Base-by-base conservation (phyloP, 30 jellyfish, hydroid and myxozoan genomes). In the Pseudorhiza aurosa region DNA sequence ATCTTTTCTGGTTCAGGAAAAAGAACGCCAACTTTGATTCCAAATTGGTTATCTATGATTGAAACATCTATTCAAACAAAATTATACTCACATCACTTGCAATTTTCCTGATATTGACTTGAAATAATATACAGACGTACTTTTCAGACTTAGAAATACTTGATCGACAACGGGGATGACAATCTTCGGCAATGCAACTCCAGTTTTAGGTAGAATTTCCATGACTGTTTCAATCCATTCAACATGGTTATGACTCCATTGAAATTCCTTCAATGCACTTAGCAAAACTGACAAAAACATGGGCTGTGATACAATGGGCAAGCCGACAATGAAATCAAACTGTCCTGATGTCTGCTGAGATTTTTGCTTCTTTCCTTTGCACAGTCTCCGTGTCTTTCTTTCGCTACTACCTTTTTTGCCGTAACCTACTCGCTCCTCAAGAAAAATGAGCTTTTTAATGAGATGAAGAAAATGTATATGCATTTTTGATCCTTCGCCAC, bases 81-180 rank as follows among this genome's bases (percentile, higher is more conserved):
- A n/a, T n/a, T n/a, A n/a, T n/a, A n/a, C n/a, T n/a, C n/a, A n/a
- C 89, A 65, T 60, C 11, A 22, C 25, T n/a, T 59, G 74, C 42
- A 46, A 37, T n/a, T 68, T 67, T 27, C 77, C 84, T 10, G 70
- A n/a, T 21, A 53, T 62, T 22, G 95, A 71, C n/a, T 62, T 51
- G 27, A 27, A 35, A 57, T 12, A 85, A 56, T 84, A 21, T 22
- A 68, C 35, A 2, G 98, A 51, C 47, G 87, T 81, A 33, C 44
- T 70, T 30, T 75, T 80, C 68, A 84, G 59, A 67, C 81, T 91
- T 32, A 68, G 72, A 33, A 87, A 84, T 18, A 85, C 33, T 58
- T 91, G 98, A 22, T 82, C 94, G 24, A 91, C 96, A 15, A 91
- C 98, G 24, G 96, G 96, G 25, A 91, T 89, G 14, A 81, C 94